Percentiles rank a stretch among this genome's conserved stretches.
These are phyloP conservation scores for Lonchura striata DNA, from an alignment of 2,113 vertebrate genomes.

Conservation along the genomic window DNA sequence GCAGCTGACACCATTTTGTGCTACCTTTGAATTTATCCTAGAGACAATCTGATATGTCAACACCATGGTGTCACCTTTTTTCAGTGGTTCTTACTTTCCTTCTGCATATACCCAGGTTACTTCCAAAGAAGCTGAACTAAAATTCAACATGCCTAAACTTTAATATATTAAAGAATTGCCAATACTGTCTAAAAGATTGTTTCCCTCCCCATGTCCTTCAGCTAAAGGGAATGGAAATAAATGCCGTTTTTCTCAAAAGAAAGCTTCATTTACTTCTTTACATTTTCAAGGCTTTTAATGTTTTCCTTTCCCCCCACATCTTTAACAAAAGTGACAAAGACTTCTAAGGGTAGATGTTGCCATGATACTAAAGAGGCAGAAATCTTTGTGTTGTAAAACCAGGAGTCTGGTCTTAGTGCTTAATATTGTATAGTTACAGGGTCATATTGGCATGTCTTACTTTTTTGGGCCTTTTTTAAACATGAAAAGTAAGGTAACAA, in stretches of 20 bases:
- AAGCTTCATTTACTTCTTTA: neutral
- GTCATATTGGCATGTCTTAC: neutral
- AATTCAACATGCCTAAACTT: neutral
- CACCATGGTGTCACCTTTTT: neutral
- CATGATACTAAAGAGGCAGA: neutral
- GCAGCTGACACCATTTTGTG: neutral
- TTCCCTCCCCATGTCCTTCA: neutral
- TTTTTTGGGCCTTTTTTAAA: neutral
- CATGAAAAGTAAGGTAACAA: neutral
- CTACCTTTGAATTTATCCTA: neutral
- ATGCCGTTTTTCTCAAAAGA: neutral
- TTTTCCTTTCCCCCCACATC: fast-evolving
- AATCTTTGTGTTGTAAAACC: neutral
- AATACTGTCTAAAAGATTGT: neutral
- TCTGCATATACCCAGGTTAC: neutral
- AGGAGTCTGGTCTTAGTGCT: neutral
- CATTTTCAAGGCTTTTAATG: neutral
- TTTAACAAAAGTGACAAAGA: neutral
- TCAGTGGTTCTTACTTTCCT: neutral
- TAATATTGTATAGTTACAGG: neutral
- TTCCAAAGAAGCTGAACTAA: neutral
- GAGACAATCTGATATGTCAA: neutral
- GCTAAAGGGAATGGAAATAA: neutral
- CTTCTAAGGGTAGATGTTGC: neutral
- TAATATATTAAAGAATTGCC: neutral